Percentiles rank a stretch among this genome's conserved stretches.
Evolutionary conservation across 2,888 invertebrate genomes (phyloP).

Genomic region (Tethea ocularis): DNA sequence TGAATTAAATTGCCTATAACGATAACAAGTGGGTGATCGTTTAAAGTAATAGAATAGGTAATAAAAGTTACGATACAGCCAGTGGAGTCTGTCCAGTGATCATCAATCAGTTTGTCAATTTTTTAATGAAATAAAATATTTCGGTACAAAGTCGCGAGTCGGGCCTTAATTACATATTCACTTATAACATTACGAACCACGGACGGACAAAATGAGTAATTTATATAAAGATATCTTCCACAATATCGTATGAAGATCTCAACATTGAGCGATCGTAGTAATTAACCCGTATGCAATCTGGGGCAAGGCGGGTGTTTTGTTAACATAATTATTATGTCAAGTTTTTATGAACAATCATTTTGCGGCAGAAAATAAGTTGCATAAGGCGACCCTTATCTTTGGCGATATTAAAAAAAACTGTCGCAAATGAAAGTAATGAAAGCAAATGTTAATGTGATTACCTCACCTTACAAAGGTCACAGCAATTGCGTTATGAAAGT

Average conservation of each 20-base stretch:
- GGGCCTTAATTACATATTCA: slow-evolving; percentile 50
- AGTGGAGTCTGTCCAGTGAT: slow-evolving; percentile 6
- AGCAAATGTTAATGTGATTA: slow-evolving; percentile 53
- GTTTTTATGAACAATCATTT: slow-evolving; percentile 41
- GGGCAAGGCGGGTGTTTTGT: slow-evolving; percentile 50
- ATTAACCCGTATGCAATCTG: slow-evolving; percentile 52
- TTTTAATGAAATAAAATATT: slow-evolving; percentile 11
- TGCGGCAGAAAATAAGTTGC: slow-evolving; percentile 30
- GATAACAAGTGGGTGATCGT: slow-evolving; percentile 21
- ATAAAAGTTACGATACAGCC: not conserved
- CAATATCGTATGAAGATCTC: slow-evolving; percentile 60
- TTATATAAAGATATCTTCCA: slow-evolving; percentile 42
- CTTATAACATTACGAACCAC: slow-evolving; percentile 33
- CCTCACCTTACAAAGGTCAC: slow-evolving; percentile 47
- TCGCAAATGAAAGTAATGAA: slow-evolving; percentile 46
- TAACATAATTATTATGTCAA: slow-evolving; percentile 47
- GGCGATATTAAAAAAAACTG: slow-evolving; percentile 16
- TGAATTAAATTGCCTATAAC: slow-evolving; percentile 33
- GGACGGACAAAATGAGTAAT: slow-evolving; percentile 36
- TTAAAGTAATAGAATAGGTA: slow-evolving; percentile 5
- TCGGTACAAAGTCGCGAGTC: slow-evolving; percentile 6
- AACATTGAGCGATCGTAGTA: slow-evolving; percentile 57
- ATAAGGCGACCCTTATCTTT: slow-evolving; percentile 15
- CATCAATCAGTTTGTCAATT: slow-evolving; percentile 11
- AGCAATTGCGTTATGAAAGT: slow-evolving; percentile 47